These are phyloP conservation scores for Chrysolina americana DNA, from an alignment of 2,888 invertebrate species.

Conservation along the genomic window DNA sequence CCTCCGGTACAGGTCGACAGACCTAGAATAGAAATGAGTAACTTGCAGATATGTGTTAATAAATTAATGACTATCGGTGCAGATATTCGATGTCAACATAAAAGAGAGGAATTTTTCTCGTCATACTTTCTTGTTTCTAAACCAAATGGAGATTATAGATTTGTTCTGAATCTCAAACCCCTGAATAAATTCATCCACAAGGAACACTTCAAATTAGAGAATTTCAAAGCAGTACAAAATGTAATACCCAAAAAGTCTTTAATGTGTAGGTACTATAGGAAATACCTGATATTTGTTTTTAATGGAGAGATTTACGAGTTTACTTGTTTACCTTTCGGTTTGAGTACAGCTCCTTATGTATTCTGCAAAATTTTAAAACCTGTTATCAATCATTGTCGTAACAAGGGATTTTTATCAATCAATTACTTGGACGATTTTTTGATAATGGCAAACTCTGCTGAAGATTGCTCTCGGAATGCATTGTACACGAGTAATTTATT, in stretches of 20 bases:
- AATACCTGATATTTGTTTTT: conserved; percentile 11
- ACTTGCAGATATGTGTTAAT: background rate
- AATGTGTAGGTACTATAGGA: background rate
- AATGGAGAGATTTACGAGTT: conserved; percentile 26
- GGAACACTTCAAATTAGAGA: conserved; percentile 17
- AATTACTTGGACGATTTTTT: conserved; percentile 38
- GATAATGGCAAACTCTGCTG: conserved; percentile 11
- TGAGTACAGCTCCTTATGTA: conserved; percentile 33
- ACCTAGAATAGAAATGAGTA: background rate
- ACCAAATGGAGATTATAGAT: conserved; percentile 19
- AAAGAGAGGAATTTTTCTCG: background rate
- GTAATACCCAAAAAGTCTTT: background rate
- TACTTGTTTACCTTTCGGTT: conserved; percentile 33
- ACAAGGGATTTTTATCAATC: conserved; percentile 20
- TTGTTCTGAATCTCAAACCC: conserved; percentile 12
- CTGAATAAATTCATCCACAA: conserved; percentile 10
- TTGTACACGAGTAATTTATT: background rate
- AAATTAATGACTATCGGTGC: background rate
- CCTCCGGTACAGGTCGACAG: background rate
- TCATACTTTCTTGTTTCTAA: conserved; percentile 12
- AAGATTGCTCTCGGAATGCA: conserved; percentile 11
- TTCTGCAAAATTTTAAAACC: conserved; percentile 39
- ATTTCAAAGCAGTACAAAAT: conserved; percentile 3
- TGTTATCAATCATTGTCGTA: conserved; percentile 29
- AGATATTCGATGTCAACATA: background rate